Conservation (phyloP, 2,888 invertebrate species). For the Bombylius major region DNA sequence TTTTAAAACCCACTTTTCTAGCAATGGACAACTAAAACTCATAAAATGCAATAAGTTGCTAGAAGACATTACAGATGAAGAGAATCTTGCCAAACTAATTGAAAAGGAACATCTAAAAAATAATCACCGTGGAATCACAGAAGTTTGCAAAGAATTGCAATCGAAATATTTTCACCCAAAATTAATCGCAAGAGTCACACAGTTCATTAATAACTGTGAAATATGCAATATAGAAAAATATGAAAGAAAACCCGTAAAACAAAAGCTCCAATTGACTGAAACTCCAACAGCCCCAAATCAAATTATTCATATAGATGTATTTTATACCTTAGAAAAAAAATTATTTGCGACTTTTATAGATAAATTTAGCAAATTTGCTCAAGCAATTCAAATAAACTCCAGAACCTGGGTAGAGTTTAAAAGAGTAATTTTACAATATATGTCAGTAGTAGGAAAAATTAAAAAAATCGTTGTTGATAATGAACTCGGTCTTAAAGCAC, state of each 20-base stretch:
- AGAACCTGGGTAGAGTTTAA: conserved; percentile 14
- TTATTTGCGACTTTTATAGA: conserved; percentile 18
- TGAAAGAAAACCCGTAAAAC: conserved; percentile 14
- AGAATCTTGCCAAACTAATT: conserved; percentile 11
- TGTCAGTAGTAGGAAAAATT: no score
- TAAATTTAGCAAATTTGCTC: conserved; percentile 17
- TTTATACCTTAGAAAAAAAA: conserved; percentile 12
- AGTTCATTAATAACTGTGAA: conserved; percentile 16
- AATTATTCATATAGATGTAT: no score
- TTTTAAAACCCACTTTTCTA: background rate
- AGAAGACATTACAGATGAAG: conserved; percentile 5
- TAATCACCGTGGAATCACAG: conserved; percentile 14
- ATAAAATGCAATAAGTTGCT: no score
- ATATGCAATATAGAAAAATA: conserved; percentile 11
- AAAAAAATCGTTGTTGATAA: conserved; percentile 10
- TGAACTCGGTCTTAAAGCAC: conserved; percentile 14
- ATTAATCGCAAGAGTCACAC: conserved; percentile 10
- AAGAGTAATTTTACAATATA: conserved; percentile 5
- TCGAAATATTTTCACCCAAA: conserved; percentile 12
- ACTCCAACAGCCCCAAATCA: no score
- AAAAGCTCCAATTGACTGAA: conserved; percentile 9
- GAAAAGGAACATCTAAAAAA: conserved; percentile 14
- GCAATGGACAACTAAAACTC: no score
- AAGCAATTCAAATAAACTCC: conserved; percentile 12
- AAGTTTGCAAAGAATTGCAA: background rate